Base-by-base conservation (phyloP, 2,113 vertebrate species). In the Oryzias javanicus region DNA sequence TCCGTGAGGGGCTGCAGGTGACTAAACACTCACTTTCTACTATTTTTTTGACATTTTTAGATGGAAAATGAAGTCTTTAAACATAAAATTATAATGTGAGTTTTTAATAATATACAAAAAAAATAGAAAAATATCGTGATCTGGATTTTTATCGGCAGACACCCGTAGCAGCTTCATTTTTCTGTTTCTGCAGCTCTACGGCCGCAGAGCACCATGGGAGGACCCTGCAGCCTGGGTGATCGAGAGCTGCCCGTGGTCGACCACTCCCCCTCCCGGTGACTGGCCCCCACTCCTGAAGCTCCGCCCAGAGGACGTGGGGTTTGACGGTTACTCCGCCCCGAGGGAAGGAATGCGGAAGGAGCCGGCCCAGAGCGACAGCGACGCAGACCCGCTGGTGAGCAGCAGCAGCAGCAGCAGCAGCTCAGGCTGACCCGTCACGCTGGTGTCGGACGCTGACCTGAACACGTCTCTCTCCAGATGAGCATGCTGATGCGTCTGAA, bases 401-500 rank as follows among this genome's bases (percentile, higher is more conserved):
- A 49, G 18, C 20, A 42, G 19, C 1, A 42, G 19, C 1, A 94
- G 95, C 13, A 49, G 18, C 20, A 42, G 19, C 1, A 42, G 19
- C 1, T 7, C 5, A 18, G n/a, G 3, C 44, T 4, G 4, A 2
- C 16, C 7, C 19, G 16, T 3, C 19, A 1, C 10, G 19, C 2
- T 18, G 46, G 6, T 3, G 4, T 16, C 15, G 1, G 0, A n/a
- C 3, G 7, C 5, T 7, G 44, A 46, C 16, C 5, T n/a, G 6
- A n/a, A 46, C 5, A 7, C 7, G 44, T 3, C 16, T n/a, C n/a
- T 51, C 56, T 68, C n/a, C 46, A 99, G 97, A 97, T 98, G 96
- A 98, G 95, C 80, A 99, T 98, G 97, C 85, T 98, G 16, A 96
- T 98, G 96, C 88, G 97, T 40, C 92, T 99, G 61, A 98, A 98